Base-by-base conservation (phyloP, 2,888 invertebrate genomes). In the Agrochola litura region DNA sequence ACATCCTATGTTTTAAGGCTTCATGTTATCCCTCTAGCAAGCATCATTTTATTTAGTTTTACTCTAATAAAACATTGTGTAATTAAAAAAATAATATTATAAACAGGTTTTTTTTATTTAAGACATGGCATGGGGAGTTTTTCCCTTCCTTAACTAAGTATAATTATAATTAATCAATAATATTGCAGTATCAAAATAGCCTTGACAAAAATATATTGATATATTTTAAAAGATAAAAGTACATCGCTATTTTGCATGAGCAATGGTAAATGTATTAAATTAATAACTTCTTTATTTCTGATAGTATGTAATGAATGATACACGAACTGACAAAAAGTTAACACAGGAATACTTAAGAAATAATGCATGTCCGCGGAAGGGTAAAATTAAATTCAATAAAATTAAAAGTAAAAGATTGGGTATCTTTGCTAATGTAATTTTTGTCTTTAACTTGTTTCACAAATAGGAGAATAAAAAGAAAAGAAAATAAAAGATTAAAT, bases 211-310 rank as follows among this genome's bases (percentile, higher is more conserved):
- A 71, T n/a, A 56, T 1, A 63, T 30, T 25, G 41, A 41, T 56
- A 49, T 19, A 14, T 49, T 16, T 49, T 3, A 49, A 52, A 52
- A 43, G 37, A 52, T 58, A 52, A 52, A 75, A 67, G 68, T 30
- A 75, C 41, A 30, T 0, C 9, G 14, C 0, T 30, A 67, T 56
- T 60, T 69, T 49, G 65, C n/a, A 10, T 63, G 30, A 49, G 54
- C 16, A 30, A 37, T 68, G 10, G 6, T 41, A n/a, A 60, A n/a
- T 8, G 41, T 54, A 66, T 54, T 37, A 16, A 43, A 56, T 66
- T 12, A 41, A 69, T 65, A n/a, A 77, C 41, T 61, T 56, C 5
- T 80, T 82, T 82, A 70, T 80, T 76, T 80, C 37, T 80, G 69
- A 76, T 82, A 43, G 16, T 25, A 49, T 14, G 9, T 46, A n/a